Evolutionary conservation across 2,113 vertebrate species (phyloP).

Genomic region (Trichechus manatus): DNA sequence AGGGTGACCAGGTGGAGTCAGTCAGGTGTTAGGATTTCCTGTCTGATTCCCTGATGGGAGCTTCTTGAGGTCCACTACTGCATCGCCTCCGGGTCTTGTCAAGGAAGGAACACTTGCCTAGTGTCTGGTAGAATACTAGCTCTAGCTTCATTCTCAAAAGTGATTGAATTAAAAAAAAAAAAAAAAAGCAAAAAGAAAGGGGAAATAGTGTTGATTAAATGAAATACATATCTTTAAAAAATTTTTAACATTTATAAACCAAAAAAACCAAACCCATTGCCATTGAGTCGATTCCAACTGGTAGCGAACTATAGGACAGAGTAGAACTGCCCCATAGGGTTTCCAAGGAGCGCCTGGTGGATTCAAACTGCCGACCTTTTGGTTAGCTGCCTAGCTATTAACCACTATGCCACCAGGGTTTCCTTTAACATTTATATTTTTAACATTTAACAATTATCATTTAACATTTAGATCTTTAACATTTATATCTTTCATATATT

Average conservation of each 20-base stretch:
- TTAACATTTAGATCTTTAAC: too few relatives aligned
- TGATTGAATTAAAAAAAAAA: background rate
- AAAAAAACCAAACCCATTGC: too few relatives aligned
- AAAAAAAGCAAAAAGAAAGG: background rate
- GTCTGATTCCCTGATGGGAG: conserved; percentile 38
- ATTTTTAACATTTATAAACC: background rate
- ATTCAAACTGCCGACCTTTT: too few relatives aligned
- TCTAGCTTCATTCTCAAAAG: conserved; percentile 31
- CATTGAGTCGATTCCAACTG: too few relatives aligned
- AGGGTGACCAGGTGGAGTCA: conserved; percentile 63
- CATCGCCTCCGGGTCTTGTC: background rate
- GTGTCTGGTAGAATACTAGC: background rate
- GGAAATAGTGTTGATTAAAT: background rate
- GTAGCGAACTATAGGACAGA: too few relatives aligned
- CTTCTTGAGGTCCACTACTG: background rate
- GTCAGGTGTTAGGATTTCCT: conserved; percentile 76
- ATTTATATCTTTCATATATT: background rate
- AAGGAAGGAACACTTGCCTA: background rate
- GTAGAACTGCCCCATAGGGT: too few relatives aligned
- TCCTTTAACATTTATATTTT: too few relatives aligned
- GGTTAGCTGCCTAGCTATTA: too few relatives aligned
- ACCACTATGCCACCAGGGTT: too few relatives aligned
- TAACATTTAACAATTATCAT: too few relatives aligned
- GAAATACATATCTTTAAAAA: background rate
- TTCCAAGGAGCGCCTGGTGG: too few relatives aligned